Conservation (phyloP, 1,140 invertebrate species). For the Musca domestica region DNA sequence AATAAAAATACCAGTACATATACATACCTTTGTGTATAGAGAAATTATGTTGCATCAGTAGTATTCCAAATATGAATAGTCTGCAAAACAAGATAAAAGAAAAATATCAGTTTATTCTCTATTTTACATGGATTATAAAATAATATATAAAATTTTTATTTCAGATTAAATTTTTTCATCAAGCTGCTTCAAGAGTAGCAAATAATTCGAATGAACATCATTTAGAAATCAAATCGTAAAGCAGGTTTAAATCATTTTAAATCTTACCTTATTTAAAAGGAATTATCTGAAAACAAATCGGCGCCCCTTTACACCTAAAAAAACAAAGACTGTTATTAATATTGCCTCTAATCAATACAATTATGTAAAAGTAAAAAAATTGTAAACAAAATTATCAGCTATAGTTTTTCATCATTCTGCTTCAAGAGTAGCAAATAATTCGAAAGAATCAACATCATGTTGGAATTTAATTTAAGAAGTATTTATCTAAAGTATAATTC, state of each 20-base stretch:
- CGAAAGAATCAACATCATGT: constrained; percentile 8
- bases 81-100: too few species aligned
- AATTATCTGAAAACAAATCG: background rate
- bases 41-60: too few species aligned
- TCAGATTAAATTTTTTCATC: constrained; percentile 6
- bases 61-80: too few species aligned
- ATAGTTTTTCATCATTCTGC: constrained; percentile 8
- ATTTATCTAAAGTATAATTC: too few species aligned
- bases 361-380: background rate
- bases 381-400: background rate
- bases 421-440: constrained; percentile 24
- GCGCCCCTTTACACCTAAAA: background rate
- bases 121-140: too few species aligned
- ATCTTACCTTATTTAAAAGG: background rate
- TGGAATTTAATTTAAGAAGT: background rate
- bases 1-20: constrained; percentile 14
- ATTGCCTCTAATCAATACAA: background rate
- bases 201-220: constrained; percentile 26
- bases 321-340: background rate
- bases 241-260: background rate
- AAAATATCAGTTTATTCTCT: too few species aligned
- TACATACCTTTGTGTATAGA: constrained; percentile 1
- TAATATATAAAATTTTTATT: too few species aligned
- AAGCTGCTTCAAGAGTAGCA: constrained; percentile 28
- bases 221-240: background rate